Percentiles rank a stretch among this genome's conserved stretches.
Evolutionary conservation across 2,888 invertebrate species (phyloP).

Genomic region (Rugalucina vietnamica): DNA sequence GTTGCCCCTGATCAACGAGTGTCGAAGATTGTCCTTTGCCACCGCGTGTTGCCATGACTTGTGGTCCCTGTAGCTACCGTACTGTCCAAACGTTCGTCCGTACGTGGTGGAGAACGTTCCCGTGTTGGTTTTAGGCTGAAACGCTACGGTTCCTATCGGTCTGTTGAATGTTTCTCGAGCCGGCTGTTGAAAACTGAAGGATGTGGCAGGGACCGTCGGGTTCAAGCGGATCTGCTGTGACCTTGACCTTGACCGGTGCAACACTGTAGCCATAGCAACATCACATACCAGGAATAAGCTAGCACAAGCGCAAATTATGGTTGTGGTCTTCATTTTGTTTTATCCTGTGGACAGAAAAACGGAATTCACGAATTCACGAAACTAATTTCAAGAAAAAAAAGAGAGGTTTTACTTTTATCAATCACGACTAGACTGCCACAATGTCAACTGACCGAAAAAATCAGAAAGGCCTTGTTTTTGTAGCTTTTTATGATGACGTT

Average conservation of each 20-base stretch:
- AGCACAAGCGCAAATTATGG: neutral
- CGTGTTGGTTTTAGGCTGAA: neutral
- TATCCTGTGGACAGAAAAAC: too few relatives aligned
- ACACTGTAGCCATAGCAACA: neutral
- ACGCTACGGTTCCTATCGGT: slow-evolving; percentile 41
- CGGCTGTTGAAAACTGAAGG: neutral
- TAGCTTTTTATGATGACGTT: too few relatives aligned
- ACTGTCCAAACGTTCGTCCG: slow-evolving; percentile 54
- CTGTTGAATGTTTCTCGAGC: slow-evolving; percentile 44
- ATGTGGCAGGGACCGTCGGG: neutral
- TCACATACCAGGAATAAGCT: neutral
- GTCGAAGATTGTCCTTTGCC: slow-evolving; percentile 31
- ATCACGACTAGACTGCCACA: too few relatives aligned
- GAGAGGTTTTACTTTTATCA: too few relatives aligned
- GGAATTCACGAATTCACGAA: too few relatives aligned
- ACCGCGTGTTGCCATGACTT: slow-evolving; percentile 52
- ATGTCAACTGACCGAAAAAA: too few relatives aligned
- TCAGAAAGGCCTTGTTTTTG: too few relatives aligned
- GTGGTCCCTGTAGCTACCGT: slow-evolving; percentile 56
- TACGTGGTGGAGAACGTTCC: neutral
- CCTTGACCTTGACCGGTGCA: neutral
- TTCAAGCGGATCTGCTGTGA: neutral
- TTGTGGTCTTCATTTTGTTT: neutral
- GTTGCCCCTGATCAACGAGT: slow-evolving; percentile 15
- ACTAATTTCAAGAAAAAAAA: too few relatives aligned